phyloP scores from a whole-genome alignment of 2,797 vertebrate species.

The Xyrichtys novacula region DNA sequence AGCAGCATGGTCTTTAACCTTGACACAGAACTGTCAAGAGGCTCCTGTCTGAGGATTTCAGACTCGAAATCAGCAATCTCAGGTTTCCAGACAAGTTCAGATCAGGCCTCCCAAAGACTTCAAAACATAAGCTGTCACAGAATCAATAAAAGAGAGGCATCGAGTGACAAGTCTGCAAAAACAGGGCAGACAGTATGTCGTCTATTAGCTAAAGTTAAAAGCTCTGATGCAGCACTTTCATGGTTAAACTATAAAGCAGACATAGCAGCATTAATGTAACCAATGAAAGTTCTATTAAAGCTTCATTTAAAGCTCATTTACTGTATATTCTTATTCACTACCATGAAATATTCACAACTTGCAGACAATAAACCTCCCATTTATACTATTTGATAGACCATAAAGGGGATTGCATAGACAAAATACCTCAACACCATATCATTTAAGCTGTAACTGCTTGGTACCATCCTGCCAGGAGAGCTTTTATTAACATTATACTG shows the following conservation, averaged over 20 bases:
- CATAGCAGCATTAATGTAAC: neutral
- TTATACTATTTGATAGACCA: slow-evolving; percentile 42
- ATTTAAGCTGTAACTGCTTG: slow-evolving; percentile 5
- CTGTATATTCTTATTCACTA: neutral
- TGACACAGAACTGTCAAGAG: slow-evolving; percentile 38
- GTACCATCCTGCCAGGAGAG: slow-evolving; percentile 21
- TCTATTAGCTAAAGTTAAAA: slow-evolving; percentile 28
- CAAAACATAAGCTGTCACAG: slow-evolving; percentile 36
- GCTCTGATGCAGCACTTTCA: slow-evolving; percentile 11
- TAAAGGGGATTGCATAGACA: slow-evolving; percentile 27
- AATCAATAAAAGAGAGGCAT: slow-evolving; percentile 49
- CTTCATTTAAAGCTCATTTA: slow-evolving; percentile 28
- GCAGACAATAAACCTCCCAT: slow-evolving; percentile 13
- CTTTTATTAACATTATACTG: slow-evolving; percentile 45
- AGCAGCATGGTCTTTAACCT: slow-evolving; percentile 52
- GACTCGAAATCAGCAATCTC: slow-evolving; percentile 15
- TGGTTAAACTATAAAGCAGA: slow-evolving; percentile 13
- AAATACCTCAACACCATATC: slow-evolving; percentile 30
- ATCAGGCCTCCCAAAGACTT: slow-evolving; percentile 34
- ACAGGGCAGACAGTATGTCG: slow-evolving; percentile 5
- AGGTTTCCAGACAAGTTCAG: slow-evolving; percentile 26
- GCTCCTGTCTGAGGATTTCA: slow-evolving; percentile 38
- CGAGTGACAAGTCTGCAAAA: slow-evolving; percentile 26
- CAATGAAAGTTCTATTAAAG: slow-evolving; percentile 15
- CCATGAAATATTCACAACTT: slow-evolving; percentile 25